Conservation (phyloP, 2,888 invertebrate genomes). For the Girardia tigrina region DNA sequence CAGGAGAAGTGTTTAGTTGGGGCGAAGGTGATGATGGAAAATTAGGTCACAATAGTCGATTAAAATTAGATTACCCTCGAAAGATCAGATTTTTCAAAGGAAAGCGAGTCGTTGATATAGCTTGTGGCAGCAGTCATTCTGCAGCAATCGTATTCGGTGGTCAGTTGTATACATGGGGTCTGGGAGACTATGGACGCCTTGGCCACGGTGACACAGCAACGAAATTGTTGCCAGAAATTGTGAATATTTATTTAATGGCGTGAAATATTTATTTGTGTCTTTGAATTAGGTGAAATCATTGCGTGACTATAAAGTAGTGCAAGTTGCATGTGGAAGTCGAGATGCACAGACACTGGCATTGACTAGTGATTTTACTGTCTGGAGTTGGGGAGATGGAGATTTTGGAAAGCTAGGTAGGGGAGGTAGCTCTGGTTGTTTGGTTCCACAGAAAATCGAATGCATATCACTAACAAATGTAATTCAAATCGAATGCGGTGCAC, state of each 20-base stretch:
- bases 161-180: slow-evolving; percentile 81
- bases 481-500: slow-evolving; percentile 87
- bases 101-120: slow-evolving; percentile 73
- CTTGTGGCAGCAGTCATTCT: slow-evolving; percentile 84
- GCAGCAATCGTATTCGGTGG: slow-evolving; percentile 82
- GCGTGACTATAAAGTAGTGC: slow-evolving; percentile 51
- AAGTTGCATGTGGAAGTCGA: slow-evolving; percentile 82
- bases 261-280: neutral
- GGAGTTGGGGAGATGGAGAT: slow-evolving; percentile 50
- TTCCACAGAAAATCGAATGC: slow-evolving; percentile 73
- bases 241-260: slow-evolving; percentile 51
- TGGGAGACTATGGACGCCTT: slow-evolving; percentile 79
- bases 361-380: slow-evolving; percentile 56
- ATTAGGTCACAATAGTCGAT: slow-evolving; percentile 70
- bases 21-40: slow-evolving; percentile 91
- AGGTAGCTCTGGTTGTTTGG: slow-evolving; percentile 63
- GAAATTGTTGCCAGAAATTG: slow-evolving; percentile 71
- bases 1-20: slow-evolving; percentile 73
- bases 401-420: slow-evolving; percentile 49
- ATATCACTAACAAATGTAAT: slow-evolving; percentile 68
- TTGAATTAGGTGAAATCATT: neutral
- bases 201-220: slow-evolving; percentile 80
- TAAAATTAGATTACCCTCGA: slow-evolving; percentile 59
- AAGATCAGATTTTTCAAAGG: slow-evolving; percentile 68
- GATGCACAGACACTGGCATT: slow-evolving; percentile 85